Percentiles rank a stretch among this genome's conserved stretches.
Conservation (phyloP, 2,113 vertebrate genomes). For the Corythornis madagascariensis region DNA sequence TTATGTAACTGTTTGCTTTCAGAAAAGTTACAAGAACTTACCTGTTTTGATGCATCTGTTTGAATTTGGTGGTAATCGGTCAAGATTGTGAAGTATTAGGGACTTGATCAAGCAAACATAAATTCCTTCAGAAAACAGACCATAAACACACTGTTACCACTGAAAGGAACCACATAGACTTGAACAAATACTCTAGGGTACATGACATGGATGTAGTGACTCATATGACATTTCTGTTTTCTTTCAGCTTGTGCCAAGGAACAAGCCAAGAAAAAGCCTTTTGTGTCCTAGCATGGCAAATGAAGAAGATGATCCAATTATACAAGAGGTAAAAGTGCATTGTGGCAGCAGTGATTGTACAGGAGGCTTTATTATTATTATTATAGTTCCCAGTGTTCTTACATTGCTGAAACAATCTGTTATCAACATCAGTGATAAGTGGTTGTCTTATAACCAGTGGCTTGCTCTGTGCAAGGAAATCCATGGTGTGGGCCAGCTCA, state of each 20-base stretch:
- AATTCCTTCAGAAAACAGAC: not conserved
- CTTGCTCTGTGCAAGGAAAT: not conserved
- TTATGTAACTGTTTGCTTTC: not conserved
- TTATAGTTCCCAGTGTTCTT: not conserved
- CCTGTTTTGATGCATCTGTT: not conserved
- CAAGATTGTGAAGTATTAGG: not conserved
- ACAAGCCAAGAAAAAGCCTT: slow-evolving; percentile 15
- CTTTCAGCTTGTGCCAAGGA: slow-evolving; percentile 60
- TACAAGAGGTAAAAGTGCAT: slow-evolving; percentile 88
- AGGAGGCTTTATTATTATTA: not conserved
- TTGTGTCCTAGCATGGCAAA: slow-evolving; percentile 90
- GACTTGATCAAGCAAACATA: not conserved
- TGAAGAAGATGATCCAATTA: slow-evolving; percentile 95
- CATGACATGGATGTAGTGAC: not conserved
- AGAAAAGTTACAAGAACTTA: not conserved
- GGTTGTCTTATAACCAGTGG: not conserved
- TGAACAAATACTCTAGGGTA: not conserved
- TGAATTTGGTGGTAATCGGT: not conserved
- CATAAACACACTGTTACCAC: not conserved
- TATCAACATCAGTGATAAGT: not conserved
- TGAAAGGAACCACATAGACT: not conserved
- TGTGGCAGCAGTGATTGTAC: not conserved
- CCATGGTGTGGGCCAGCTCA: not conserved
- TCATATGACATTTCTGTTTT: not conserved
- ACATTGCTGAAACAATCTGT: not conserved